These are phyloP conservation scores for Delphinapterus leucas DNA, from an alignment of 2,113 vertebrate species.

Conservation along the genomic window DNA sequence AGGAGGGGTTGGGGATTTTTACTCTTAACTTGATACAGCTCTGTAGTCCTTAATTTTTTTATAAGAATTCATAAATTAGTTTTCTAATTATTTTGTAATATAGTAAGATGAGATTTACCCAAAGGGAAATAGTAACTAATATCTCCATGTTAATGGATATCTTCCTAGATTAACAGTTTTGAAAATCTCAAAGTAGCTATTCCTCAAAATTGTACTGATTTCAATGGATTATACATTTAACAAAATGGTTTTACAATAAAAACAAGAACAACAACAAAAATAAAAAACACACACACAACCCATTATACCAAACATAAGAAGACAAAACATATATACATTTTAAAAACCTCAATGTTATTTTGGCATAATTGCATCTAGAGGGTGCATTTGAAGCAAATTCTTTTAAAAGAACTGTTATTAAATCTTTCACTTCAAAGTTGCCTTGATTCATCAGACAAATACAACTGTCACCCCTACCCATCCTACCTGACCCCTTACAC, in stretches of 20 bases:
- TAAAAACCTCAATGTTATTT: neutral
- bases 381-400: neutral
- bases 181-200: neutral
- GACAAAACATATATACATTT: neutral
- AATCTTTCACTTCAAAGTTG: neutral
- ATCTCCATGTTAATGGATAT: neutral
- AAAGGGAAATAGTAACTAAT: neutral
- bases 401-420: neutral
- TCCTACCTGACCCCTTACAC: fast-evolving
- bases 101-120: neutral
- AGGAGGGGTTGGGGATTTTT: neutral
- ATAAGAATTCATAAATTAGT: neutral
- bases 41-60: neutral
- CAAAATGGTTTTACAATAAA: neutral
- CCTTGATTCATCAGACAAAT: neutral
- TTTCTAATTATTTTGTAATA: neutral
- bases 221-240: neutral
- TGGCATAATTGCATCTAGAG: neutral
- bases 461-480: fast-evolving
- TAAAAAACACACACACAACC: neutral
- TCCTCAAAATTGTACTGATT: neutral
- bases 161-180: neutral
- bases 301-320: neutral
- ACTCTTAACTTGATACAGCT: neutral
- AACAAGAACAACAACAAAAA: neutral